Evolutionary conservation across 2,113 vertebrate genomes (phyloP).

Genomic region (Serinus canaria): DNA sequence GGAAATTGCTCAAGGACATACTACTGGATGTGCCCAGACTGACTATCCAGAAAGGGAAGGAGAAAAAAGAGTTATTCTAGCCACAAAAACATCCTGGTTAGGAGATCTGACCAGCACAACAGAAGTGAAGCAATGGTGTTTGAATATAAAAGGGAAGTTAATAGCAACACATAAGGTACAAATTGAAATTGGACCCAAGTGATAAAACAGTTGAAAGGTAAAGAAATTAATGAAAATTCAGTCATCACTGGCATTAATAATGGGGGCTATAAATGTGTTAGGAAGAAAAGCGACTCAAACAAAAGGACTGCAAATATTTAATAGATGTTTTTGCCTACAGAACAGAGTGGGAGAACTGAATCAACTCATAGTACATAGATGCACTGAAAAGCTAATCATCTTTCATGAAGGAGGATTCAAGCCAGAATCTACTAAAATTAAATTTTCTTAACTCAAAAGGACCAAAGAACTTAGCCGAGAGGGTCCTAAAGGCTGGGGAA

Average conservation of each 20-base stretch:
- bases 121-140: not conserved
- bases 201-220: not conserved
- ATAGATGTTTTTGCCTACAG: not conserved
- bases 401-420: not conserved
- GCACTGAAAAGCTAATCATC: not conserved
- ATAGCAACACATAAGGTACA: not conserved
- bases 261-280: not conserved
- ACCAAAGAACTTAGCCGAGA: not conserved
- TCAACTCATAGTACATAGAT: not conserved
- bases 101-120: not conserved
- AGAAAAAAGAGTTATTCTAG: not conserved
- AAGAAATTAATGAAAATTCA: not conserved
- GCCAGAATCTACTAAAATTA: slow-evolving; percentile 1
- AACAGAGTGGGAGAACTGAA: not conserved
- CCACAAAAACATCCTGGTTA: not conserved
- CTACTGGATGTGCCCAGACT: slow-evolving; percentile 53
- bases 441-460: slow-evolving; percentile 30
- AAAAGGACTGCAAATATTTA: not conserved
- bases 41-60: not conserved
- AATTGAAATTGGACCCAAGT: not conserved
- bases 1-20: slow-evolving; percentile 52
- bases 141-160: not conserved
- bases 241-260: not conserved
- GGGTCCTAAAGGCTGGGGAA: not conserved
- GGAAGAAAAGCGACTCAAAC: not conserved